Conservation (phyloP, 2,113 vertebrate genomes). For the Tursiops truncatus region DNA sequence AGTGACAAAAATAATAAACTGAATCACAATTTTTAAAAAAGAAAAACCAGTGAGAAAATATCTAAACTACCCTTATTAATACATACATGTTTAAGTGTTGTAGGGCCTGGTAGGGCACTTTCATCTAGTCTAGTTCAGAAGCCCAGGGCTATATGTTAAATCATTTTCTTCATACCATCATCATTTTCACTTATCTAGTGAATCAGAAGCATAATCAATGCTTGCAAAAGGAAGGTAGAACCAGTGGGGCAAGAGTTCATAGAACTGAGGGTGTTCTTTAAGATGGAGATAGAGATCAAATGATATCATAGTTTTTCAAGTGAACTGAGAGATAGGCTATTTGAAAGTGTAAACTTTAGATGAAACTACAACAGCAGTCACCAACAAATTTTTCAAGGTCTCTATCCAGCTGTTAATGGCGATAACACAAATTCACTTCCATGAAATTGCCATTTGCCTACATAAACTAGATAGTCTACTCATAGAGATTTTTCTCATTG, state of each 20-base stretch:
- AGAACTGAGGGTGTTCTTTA: neutral
- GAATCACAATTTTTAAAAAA: neutral
- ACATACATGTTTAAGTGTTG: neutral
- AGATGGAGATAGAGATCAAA: neutral
- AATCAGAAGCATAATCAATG: neutral
- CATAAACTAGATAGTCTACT: neutral
- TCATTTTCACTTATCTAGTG: neutral
- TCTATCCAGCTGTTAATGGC: neutral
- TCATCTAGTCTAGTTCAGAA: neutral
- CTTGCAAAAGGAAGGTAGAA: neutral
- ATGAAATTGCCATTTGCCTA: neutral
- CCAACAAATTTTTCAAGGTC: neutral
- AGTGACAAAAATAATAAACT: slow-evolving; percentile 30
- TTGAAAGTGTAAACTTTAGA: neutral
- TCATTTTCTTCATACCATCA: neutral
- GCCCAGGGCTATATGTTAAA: neutral
- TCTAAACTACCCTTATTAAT: neutral
- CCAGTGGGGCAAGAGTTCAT: neutral
- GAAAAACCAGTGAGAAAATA: neutral
- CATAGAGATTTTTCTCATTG: neutral
- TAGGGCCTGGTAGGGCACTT: neutral
- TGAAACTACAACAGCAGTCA: neutral
- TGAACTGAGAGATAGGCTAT: neutral
- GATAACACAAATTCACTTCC: neutral
- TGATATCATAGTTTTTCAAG: neutral